Base-by-base conservation (phyloP, 1,140 invertebrate genomes). In the Pseudomyrmex pallidus region DNA sequence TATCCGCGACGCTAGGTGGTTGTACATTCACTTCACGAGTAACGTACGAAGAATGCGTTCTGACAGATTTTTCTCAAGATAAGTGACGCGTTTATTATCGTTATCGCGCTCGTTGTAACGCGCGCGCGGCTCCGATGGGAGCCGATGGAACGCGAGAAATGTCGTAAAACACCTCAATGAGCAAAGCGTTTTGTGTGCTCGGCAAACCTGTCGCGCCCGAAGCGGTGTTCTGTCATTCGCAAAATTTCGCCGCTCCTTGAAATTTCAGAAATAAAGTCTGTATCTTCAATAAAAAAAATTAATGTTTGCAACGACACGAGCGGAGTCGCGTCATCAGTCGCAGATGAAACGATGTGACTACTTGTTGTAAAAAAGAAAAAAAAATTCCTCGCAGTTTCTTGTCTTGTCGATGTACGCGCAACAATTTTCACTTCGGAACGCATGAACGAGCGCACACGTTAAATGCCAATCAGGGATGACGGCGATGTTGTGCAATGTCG, bases 401-500 rank as follows among this genome's bases (percentile, higher is more conserved):
- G n/a, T 15, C 7, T 46, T 1, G 35, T 25, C 35, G 20, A 20
- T n/a, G n/a, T 12, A 2, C 13, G 59, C n/a, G 61, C 15, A 5
- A 62, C 22, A 66, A 66, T 67, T 66, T 64, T 52, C 9, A 15
- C 56, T 44, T 59, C 15, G 9, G 50, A 72, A 66, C 54, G 50
- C 44, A 52, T 22, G 57, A 22, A 15, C 44, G n/a, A 13, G n/a
- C 76, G 78, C 66, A 8, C 15, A 44, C 46, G 20, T 17, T 64
- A 48, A 57, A 13, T 56, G 67, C 10, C 61, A 20, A 83, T 70
- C 35, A 56, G 66, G 56, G 54, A 70, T 80, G 76, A 80, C 76
- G 46, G 12, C 61, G 25, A 15, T 20, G 76, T 80, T 80, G 76
- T 72, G 76, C 66, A 80, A 77, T 54, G 76, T 50, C 54, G 76